Evolutionary conservation across 2,113 vertebrate species (phyloP).

Genomic region (Lophochroa leadbeateri): DNA sequence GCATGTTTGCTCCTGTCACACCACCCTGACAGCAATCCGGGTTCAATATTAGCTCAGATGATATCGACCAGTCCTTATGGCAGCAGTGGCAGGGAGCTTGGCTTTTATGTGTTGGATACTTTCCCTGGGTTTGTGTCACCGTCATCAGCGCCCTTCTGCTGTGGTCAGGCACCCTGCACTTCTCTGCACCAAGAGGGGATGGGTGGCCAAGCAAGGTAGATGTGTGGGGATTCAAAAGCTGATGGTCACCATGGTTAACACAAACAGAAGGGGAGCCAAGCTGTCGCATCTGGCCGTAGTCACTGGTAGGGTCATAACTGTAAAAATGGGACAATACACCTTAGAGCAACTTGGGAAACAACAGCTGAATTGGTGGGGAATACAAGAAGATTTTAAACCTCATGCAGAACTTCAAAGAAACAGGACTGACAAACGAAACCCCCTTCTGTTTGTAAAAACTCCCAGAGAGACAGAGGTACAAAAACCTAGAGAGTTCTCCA

Average conservation of each 20-base stretch:
- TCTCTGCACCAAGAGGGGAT: fast-evolving
- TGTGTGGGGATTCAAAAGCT: neutral
- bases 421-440: neutral
- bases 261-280: neutral
- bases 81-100: neutral
- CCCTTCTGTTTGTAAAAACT: neutral
- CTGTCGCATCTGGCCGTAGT: neutral
- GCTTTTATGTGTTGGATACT: fast-evolving
- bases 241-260: neutral
- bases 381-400: neutral
- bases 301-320: neutral
- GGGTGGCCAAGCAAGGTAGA: neutral
- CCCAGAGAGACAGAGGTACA: neutral
- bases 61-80: neutral
- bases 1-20: neutral
- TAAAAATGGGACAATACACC: neutral
- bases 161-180: fast-evolving
- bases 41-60: neutral
- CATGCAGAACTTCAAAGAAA: neutral
- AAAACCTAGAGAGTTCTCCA: neutral
- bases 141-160: neutral
- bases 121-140: neutral
- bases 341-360: neutral
- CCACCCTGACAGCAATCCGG: fast-evolving
- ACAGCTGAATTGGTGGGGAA: neutral